Percentiles rank a stretch among this genome's conserved stretches.
phyloP scores from a whole-genome alignment of 2,888 invertebrate genomes.

The Yponomeuta plumbellus region DNA sequence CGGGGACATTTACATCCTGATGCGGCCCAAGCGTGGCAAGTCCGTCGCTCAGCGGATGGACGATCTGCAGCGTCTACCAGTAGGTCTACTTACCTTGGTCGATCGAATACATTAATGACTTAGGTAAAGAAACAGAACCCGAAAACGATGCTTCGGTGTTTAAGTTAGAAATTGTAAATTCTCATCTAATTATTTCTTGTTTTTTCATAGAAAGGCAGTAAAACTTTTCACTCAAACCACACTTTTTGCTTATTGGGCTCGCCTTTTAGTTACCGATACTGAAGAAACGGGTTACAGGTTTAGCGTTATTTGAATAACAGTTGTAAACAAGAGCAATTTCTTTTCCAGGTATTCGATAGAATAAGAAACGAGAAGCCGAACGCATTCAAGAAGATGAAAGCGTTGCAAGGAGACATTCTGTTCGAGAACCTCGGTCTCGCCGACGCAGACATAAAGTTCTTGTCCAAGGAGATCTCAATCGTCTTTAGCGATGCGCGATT shows the following conservation, averaged over 20 bases:
- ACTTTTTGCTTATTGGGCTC: too few species aligned
- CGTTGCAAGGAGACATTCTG: slow-evolving; percentile 85
- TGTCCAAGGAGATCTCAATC: slow-evolving; percentile 83
- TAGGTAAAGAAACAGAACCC: too few species aligned
- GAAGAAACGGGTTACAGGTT: too few species aligned
- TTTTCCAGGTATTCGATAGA: slow-evolving; percentile 81
- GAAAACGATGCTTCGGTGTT: too few species aligned
- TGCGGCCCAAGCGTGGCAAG: slow-evolving; percentile 79
- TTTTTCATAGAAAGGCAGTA: too few species aligned
- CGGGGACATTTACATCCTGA: slow-evolving; percentile 76
- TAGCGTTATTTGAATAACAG: too few species aligned
- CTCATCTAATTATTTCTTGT: too few species aligned
- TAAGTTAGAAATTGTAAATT: too few species aligned
- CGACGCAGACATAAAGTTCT: slow-evolving; percentile 70
- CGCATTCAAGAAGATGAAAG: slow-evolving; percentile 82
- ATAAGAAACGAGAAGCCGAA: slow-evolving; percentile 79
- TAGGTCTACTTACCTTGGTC: slow-evolving; percentile 41
- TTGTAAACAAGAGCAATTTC: background rate
- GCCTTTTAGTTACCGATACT: too few species aligned
- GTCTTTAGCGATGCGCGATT: too few species aligned
- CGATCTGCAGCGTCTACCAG: slow-evolving; percentile 78
- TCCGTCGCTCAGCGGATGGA: slow-evolving; percentile 75
- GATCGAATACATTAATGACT: too few species aligned
- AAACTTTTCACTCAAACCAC: too few species aligned
- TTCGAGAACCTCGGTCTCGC: slow-evolving; percentile 78